Base-by-base conservation (phyloP, 2,113 vertebrate species). In the Cyphotilapia sp. region DNA sequence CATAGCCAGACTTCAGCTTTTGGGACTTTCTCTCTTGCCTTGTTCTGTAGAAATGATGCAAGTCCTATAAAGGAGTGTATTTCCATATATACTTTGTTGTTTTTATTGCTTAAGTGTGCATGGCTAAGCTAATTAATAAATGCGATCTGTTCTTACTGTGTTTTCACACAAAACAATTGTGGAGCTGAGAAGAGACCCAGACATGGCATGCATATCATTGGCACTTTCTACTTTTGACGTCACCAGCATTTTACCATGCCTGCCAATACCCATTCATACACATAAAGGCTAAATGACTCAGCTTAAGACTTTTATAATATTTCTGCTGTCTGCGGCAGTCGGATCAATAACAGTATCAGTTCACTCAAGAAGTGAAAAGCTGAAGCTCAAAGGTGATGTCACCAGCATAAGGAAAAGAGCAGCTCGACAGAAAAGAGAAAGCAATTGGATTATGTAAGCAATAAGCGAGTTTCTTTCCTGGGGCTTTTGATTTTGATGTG, bases 1-100 rank as follows among this genome's bases (percentile, higher is more conserved):
- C 92, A 90, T 84, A 89, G 92, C 90, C 95, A 92, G 92, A 93
- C 81, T 82, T 47, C 11, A 56, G 54, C 87, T 88, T 88, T 78
- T 81, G 85, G 42, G 54, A 88, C 54, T 84, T 53, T 82, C 84
- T 76, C 63, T 66, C 49, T n/a, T 12, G 17, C 33, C 66, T 69
- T 40, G 1, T 78, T 61, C 57, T 59, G 38, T 22, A 78, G 7
- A 87, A 38, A 83, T 56, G 16, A 40, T 14, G 19, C 35, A 56
- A 42, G 40, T 66, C 82, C 47, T 51, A 59, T 74, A 78, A 69
- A 54, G 27, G 13, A 59, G 40, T 57, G 33, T 45, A 74, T 45
- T 74, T 40, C 49, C 59, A 33, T 76, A 12, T 38, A 38, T 38
- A 40, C 19, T 61, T 88, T 57, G 24, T 71, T 81, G 11, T 42